Conservation (phyloP, 2,888 invertebrate species). For the Plagodis dolabraria region DNA sequence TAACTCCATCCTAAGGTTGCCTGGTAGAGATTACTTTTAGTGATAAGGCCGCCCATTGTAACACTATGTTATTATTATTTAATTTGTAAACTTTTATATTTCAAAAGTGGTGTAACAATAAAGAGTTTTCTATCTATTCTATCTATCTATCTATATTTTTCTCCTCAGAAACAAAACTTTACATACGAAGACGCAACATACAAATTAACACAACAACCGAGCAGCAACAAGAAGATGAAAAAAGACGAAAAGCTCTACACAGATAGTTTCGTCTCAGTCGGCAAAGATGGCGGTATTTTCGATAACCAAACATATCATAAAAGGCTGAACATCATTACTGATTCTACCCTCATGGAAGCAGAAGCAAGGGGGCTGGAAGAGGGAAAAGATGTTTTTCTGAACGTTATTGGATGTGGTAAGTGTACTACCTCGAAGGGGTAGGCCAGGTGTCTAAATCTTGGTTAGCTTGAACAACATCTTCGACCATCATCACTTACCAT, state of each 20-base stretch:
- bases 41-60: too few relatives aligned
- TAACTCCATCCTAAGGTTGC: too few relatives aligned
- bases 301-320: slow-evolving; percentile 76
- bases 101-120: too few relatives aligned
- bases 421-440: not conserved
- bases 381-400: slow-evolving; percentile 84
- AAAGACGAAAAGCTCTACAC: slow-evolving; percentile 55
- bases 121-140: too few relatives aligned
- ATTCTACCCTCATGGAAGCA: slow-evolving; percentile 86
- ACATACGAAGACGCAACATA: slow-evolving; percentile 46
- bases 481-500: too few relatives aligned
- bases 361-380: slow-evolving; percentile 80
- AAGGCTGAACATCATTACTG: slow-evolving; percentile 83
- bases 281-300: slow-evolving; percentile 49
- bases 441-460: too few relatives aligned
- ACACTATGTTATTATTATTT: too few relatives aligned
- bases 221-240: slow-evolving; percentile 35
- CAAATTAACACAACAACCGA: slow-evolving; percentile 35
- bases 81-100: too few relatives aligned
- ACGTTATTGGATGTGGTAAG: slow-evolving; percentile 82
- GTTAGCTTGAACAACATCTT: too few relatives aligned
- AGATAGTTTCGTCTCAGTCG: slow-evolving; percentile 56
- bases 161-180: slow-evolving; percentile 47
- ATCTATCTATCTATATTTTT: too few relatives aligned
- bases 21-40: too few relatives aligned